Percentiles rank a stretch among this genome's conserved stretches.
Evolutionary conservation across 1,140 invertebrate species (phyloP).

Genomic region (Tribolium castaneum): DNA sequence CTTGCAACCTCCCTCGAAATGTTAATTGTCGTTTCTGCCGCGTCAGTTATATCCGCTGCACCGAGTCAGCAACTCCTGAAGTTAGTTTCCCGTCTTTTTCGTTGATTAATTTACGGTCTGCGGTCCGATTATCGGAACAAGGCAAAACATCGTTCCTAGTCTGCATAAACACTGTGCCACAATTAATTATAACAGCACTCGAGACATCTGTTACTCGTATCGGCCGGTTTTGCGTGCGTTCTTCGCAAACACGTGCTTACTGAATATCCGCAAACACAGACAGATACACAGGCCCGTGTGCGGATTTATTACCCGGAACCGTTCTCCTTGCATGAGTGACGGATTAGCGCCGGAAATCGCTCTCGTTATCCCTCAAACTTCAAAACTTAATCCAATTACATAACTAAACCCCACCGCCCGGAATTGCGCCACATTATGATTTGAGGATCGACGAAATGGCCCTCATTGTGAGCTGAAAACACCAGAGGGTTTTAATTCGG

Average conservation of each 20-base stretch:
- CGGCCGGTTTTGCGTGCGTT: background rate
- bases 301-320: conserved; percentile 3
- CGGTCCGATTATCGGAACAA: background rate
- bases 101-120: background rate
- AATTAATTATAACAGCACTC: background rate
- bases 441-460: conserved; percentile 4
- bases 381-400: conserved; percentile 31
- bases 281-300: background rate
- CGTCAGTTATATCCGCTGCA: background rate
- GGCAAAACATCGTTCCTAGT: background rate
- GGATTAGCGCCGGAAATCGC: conserved; percentile 10
- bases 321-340: conserved; percentile 12
- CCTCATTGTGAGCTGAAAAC: conserved; percentile 19
- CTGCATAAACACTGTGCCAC: background rate
- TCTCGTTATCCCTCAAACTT: conserved; percentile 12
- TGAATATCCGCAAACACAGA: background rate
- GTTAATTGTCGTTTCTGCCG: background rate
- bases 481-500: conserved; percentile 12
- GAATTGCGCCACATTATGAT: conserved; percentile 16
- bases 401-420: background rate
- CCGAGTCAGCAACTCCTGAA: background rate
- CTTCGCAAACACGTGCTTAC: conserved; percentile 16
- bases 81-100: background rate
- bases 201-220: background rate
- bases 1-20: background rate